These are phyloP conservation scores for Phenganax subtilis DNA, from an alignment of 92 coral and sea anemone species.

Conservation along the genomic window DNA sequence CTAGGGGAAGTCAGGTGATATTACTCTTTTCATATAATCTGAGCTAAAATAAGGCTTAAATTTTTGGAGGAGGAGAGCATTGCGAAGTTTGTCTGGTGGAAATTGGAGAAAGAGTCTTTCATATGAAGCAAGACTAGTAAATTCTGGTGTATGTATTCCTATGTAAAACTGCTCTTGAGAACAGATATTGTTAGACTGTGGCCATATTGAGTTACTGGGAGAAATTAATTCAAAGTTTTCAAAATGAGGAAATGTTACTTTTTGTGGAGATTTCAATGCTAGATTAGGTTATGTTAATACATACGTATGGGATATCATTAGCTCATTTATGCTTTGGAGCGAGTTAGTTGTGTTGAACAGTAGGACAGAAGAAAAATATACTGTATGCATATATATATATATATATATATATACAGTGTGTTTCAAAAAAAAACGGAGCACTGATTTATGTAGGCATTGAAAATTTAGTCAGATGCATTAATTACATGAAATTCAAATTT, in stretches of 20 bases:
- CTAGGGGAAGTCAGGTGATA: constrained; percentile 16
- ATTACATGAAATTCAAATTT: no score
- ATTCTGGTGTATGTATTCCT: constrained; percentile 1
- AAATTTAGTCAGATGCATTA: no score
- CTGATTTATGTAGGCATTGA: no score
- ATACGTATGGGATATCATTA: neutral
- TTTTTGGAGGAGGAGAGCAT: constrained; percentile 14
- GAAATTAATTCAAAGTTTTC: neutral
- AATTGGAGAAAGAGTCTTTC: constrained; percentile 26
- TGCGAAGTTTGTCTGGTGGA: constrained; percentile 23
- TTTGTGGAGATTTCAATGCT: no score
- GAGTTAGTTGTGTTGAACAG: neutral
- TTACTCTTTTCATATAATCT: constrained; percentile 17
- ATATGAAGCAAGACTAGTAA: constrained; percentile 10
- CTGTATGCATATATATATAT: neutral
- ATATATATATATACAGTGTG: no score
- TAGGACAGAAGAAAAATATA: neutral
- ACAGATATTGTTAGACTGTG: constrained; percentile 10
- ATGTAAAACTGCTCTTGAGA: neutral
- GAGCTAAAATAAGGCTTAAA: constrained; percentile 21
- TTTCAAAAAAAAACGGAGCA: no score
- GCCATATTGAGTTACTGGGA: constrained; percentile 1
- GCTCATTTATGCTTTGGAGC: neutral
- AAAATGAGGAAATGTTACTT: neutral
- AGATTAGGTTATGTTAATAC: neutral